Conservation (phyloP, 1,140 invertebrate species). For the Drosophila sturtevanti region DNA sequence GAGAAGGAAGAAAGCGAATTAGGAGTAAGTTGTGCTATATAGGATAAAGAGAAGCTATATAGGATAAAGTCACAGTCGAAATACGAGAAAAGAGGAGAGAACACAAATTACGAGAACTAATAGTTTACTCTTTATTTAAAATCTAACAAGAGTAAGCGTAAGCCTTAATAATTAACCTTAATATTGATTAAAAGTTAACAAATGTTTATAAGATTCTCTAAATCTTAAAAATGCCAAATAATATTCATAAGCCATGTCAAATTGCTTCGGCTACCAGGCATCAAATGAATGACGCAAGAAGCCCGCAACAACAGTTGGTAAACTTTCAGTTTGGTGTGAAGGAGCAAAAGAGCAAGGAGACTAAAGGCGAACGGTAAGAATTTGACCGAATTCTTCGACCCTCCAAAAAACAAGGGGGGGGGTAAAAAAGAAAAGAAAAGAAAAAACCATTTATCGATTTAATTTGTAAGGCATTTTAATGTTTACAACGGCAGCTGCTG, state of each 20-base stretch:
- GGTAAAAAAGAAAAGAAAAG: too few species aligned
- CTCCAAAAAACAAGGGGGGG: background rate
- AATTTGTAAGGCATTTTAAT: slow-evolving; percentile 22
- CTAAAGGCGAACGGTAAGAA: background rate
- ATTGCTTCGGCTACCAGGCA: background rate
- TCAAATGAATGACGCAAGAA: background rate
- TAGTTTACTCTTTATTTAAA: too few species aligned
- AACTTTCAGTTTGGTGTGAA: background rate
- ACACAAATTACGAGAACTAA: too few species aligned
- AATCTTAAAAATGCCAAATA: background rate
- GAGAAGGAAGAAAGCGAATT: too few species aligned
- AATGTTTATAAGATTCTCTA: background rate
- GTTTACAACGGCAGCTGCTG: slow-evolving; percentile 19
- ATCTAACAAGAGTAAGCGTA: too few species aligned
- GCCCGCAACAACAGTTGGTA: background rate
- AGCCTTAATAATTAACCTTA: too few species aligned
- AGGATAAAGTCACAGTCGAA: too few species aligned
- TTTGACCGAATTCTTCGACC: background rate
- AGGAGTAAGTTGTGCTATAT: too few species aligned
- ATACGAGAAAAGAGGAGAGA: too few species aligned
- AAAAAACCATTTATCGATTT: slow-evolving; percentile 15
- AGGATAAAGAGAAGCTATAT: too few species aligned
- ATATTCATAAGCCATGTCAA: slow-evolving; percentile 2
- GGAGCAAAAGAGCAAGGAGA: too few species aligned
- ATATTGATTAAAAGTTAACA: background rate